These are phyloP conservation scores for Pissodes strobi DNA, from an alignment of 1,140 invertebrate genomes.

Conservation along the genomic window DNA sequence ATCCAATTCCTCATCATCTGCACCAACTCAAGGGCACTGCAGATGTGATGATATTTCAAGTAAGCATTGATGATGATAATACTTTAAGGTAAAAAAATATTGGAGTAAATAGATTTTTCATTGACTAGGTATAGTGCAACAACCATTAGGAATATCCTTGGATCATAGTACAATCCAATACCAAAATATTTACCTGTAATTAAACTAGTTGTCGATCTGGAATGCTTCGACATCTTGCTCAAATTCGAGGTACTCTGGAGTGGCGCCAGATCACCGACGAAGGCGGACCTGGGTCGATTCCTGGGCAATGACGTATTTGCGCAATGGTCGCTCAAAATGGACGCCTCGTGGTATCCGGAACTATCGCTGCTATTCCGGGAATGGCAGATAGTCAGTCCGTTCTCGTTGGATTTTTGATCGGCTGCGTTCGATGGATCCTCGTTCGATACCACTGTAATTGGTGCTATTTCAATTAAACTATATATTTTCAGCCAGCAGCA, in stretches of 20 bases:
- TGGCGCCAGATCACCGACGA: constrained; percentile 34
- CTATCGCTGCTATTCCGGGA: constrained; percentile 77
- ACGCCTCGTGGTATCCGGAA: constrained; percentile 76
- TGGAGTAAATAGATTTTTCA: no score
- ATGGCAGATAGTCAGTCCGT: constrained; percentile 62
- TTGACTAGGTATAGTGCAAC: no score
- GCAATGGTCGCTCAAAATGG: constrained; percentile 67
- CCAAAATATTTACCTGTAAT: constrained; percentile 39
- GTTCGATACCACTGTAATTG: not conserved
- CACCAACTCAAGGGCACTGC: no score
- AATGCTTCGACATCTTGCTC: constrained; percentile 47
- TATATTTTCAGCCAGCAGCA: no score
- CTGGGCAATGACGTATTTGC: constrained; percentile 55
- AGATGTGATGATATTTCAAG: no score
- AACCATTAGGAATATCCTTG: no score
- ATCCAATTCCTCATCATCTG: no score
- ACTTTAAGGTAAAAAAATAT: no score
- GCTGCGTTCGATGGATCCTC: not conserved
- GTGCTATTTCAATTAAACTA: not conserved
- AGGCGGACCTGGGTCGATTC: constrained; percentile 44
- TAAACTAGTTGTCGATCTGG: constrained; percentile 53
- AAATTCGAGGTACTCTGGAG: constrained; percentile 49
- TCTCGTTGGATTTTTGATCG: constrained; percentile 34
- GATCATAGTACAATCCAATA: no score
- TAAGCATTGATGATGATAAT: no score